Evolutionary conservation across 2,888 invertebrate species (phyloP), one percentile per base, ranked within the genome.

Genomic region (Leucozona laternaria): DNA sequence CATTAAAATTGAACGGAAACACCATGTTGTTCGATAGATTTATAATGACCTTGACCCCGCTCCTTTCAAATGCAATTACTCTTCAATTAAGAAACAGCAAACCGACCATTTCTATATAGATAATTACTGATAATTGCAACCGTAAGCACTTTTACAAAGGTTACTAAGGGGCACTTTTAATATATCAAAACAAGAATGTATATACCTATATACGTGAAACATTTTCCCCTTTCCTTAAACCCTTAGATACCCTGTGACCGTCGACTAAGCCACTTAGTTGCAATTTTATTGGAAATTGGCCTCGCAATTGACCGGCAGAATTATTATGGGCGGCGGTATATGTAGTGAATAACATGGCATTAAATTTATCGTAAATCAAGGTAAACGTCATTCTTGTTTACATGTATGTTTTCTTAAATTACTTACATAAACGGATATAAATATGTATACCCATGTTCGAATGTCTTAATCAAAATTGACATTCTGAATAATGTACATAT

Each of bases 351-450:
- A 43, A 77, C 68, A 77, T 43, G 72, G 40, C 48, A 72, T 77
- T 77, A 73, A 66, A 66, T 72, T 43, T 45, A 72, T 79, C 79
- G 76, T 80, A 73, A 80, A 85, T 80, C 77, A 85, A 85, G 77
- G 85, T 70, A 77, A 80, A 62, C 72, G 43, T 55, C 79, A 66
- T 58, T 48, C n/a, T 57, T 48, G 68, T 66, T 48, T 68, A 48
- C 37, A 55, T 55, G 48, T 40, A 28, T 76, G 15, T 57, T 55
- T 75, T 25, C 53, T 37, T 15, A 62, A 28, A 64, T 28, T 28
- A 40, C 7, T 20, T 62, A n/a, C 40, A 25, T 34, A 37, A 13
- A 22, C 25, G 22, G 22, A 7, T 22, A 2, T 53, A 50, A 22
- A 50, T 22, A 25, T 22, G 22, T 50, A 50, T 1, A 1, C n/a